A percentile compares a stretch with the other conserved stretches of the same genome.
phyloP scores from a whole-genome alignment of 1,140 invertebrate species.

The Bombus terrestris region DNA sequence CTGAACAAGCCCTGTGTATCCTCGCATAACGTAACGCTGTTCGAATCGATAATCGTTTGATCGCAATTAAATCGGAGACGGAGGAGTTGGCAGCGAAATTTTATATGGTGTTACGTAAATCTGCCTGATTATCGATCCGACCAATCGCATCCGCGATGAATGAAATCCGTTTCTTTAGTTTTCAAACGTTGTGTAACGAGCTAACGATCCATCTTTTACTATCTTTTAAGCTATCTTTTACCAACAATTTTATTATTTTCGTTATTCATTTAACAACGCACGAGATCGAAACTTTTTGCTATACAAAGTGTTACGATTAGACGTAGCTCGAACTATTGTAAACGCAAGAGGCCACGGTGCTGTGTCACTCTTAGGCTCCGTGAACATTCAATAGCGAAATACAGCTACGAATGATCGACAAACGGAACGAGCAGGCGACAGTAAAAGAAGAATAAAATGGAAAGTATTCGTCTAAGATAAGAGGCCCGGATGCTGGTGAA shows the following conservation, averaged over 20 bases:
- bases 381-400: too few relatives aligned
- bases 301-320: neutral
- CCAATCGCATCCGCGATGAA: neutral
- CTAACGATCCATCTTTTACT: neutral
- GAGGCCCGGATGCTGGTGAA: too few relatives aligned
- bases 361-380: too few relatives aligned
- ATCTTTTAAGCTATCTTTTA: neutral
- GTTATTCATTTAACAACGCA: neutral
- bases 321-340: too few relatives aligned
- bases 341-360: too few relatives aligned
- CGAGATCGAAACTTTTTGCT: neutral
- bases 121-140: neutral
- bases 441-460: too few relatives aligned
- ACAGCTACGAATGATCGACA: too few relatives aligned
- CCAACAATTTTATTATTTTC: neutral
- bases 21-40: neutral
- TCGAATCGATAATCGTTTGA: slow-evolving; percentile 1
- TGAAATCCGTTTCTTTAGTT: neutral
- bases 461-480: too few relatives aligned
- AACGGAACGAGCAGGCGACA: too few relatives aligned
- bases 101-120: slow-evolving; percentile 12
- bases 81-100: slow-evolving; percentile 1
- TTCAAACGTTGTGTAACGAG: neutral
- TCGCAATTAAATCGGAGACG: neutral
- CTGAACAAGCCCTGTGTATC: neutral